These are phyloP conservation scores for Onchidella celtica DNA, from an alignment of 2,888 invertebrate species.

Conservation along the genomic window DNA sequence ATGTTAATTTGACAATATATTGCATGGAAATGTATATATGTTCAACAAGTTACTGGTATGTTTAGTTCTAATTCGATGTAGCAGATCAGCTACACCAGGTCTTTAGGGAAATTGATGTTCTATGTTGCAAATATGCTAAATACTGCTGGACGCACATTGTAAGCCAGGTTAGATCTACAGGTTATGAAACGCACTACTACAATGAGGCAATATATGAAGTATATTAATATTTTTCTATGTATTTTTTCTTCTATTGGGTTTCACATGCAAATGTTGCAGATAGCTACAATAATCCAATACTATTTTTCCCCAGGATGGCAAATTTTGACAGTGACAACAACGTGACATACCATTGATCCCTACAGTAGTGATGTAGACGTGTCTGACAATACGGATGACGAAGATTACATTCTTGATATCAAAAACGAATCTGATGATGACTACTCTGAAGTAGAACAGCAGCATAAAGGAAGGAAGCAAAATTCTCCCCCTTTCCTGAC, in stretches of 20 bases:
- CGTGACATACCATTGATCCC: neutral
- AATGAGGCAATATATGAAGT: too few relatives aligned
- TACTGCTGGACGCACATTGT: too few relatives aligned
- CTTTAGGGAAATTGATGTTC: neutral
- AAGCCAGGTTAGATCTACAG: too few relatives aligned
- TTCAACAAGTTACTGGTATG: neutral
- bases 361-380: neutral
- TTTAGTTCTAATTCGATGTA: neutral
- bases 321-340: neutral
- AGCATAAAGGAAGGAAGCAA: neutral
- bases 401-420: neutral
- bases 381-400: neutral
- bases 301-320: neutral
- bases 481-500: neutral
- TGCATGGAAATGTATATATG: neutral
- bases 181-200: too few relatives aligned
- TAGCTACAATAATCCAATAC: neutral
- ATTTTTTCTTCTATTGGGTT: too few relatives aligned
- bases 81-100: neutral
- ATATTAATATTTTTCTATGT: too few relatives aligned
- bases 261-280: neutral
- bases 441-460: neutral
- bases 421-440: neutral
- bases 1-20: too few relatives aligned
- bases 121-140: neutral